Evolutionary conservation across 2,113 vertebrate genomes (phyloP), one percentile per base, ranked within the genome.

Genomic region (Cottus gobio): DNA sequence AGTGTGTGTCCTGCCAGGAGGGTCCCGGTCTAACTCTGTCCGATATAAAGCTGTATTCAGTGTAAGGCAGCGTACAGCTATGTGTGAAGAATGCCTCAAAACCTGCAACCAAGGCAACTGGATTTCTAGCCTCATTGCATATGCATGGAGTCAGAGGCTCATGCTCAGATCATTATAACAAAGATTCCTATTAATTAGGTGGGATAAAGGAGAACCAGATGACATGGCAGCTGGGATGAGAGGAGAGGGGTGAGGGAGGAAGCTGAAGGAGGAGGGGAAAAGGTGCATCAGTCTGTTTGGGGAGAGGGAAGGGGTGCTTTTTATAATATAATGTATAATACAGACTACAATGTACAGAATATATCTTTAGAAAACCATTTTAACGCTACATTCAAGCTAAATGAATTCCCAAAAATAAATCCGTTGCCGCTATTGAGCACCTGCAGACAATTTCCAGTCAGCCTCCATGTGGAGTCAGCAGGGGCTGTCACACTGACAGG

Each of bases 141-240:
- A 93, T 94, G 93, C 90, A 95, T 95, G 48, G 87, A 94, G 87
- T 92, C 87, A 92, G 89, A 92, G 91, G 87, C 92, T 89, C 86
- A 90, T 87, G 90, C 90, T 92, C 88, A 86, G 89, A 94, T 95
- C 93, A 95, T 93, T 94, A 94, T 91, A 95, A 95, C 94, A 94
- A 95, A 95, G 92, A 94, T 91, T 93, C 92, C 91, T 94, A 93
- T 95, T 95, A 95, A 95, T 95, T 94, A 95, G 93, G 87, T 90
- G 90, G 89, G 92, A 93, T 92, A 90, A 94, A 92, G 92, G 87
- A 86, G 90, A 93, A 92, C 85, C 93, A 92, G 92, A 93, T 92
- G 93, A 95, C 91, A 92, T 82, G 90, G 90, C 85, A 87, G 88
- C 91, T 91, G 91, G 83, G 90, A 90, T 90, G 89, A 92, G 89